Base-by-base conservation (phyloP, 2,888 invertebrate species). In the Diadegma fenestrale region DNA sequence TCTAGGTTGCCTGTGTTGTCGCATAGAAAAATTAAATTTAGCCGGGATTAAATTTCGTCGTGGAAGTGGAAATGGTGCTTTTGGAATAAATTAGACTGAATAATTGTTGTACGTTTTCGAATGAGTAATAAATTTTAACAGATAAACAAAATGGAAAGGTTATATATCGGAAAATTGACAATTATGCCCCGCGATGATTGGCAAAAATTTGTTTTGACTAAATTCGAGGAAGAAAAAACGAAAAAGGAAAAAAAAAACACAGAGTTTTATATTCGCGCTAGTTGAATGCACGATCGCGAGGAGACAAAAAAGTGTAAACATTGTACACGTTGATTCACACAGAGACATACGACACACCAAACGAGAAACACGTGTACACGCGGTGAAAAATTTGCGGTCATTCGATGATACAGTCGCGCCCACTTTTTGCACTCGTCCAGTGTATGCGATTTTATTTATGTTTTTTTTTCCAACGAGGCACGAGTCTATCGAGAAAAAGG, bases 61-160 rank as follows among this genome's bases (percentile, higher is more conserved):
- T 81, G 82, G 69, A 85, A 89, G 86, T 89, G 89, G 88, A 89
- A 92, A 92, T 93, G 93, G 93, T 93, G 93, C 93, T 93, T n/a
- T 92, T 90, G 91, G 89, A 93, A 93, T 92, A 89, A 90, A 93
- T 93, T 93, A 93, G 93, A 93, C 93, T 93, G 93, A 93, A 92
- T 92, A 90, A 91, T 92, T 92, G 92, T 93, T 92, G 90, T 93
- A 91, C 89, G 88, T 91, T 93, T 87, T 80, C 86, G 85, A 58
- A 58, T 26, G 78, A 77, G 86, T 83, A 77, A 79, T 76, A 86
- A 87, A 87, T 84, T 22, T 48, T 63, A 76, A 84, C 72, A 82
- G 68, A 63, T 69, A 80, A 64, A 54, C n/a, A 51, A 26, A 41
- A 22, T 22, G 37, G 48, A 79, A 48, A 71, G 19, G 30, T 58